Evolutionary conservation across 2,888 invertebrate genomes (phyloP), one percentile per base, ranked within the genome.

Genomic region (Acronicta psi): DNA sequence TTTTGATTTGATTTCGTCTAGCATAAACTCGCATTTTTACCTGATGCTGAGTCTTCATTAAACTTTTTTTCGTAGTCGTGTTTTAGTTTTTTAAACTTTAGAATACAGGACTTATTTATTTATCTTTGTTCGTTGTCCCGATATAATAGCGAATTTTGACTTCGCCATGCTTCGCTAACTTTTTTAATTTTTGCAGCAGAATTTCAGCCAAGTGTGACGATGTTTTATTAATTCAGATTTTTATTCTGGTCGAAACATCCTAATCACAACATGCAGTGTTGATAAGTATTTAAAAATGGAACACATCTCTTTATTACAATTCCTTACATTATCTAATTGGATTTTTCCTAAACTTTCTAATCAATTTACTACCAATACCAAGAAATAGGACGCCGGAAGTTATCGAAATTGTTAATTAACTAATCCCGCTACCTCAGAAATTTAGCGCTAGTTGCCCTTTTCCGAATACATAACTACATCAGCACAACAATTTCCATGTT

Each of bases 341-440:
- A 64, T 45, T 9, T n/a, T 46, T 40, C 9, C 17, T 40, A 37
- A 67, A 67, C 41, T 41, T 9, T 38, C 46, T 69, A 65, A 61
- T 61, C 1, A 46, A 55, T 51, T 51, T 36, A 29, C 29, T 29
- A 29, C 29, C 11, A 2, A 40, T 63, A 63, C 57, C 9, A 38
- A 69, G 7, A 61, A 57, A 51, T 31, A 55, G 13, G 23, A 46
- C 46, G 56, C 36, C 6, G 18, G 55, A 59, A 44, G 40, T 37
- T 17, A 10, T 36, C 23, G 23, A 5, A 23, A 23, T 1, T 23
- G 10, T 1, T 25, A 10, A 25, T 8, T 23, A 10, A 31, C 31
- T 13, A 31, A 31, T 38, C 40, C 37, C 16, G 8, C 31, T 34
- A 52, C 34, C 20, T 44, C 36, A 37, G 18, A 36, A 59, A 44